Conservation (phyloP, 2,113 vertebrate genomes). For the Equus przewalskii region DNA sequence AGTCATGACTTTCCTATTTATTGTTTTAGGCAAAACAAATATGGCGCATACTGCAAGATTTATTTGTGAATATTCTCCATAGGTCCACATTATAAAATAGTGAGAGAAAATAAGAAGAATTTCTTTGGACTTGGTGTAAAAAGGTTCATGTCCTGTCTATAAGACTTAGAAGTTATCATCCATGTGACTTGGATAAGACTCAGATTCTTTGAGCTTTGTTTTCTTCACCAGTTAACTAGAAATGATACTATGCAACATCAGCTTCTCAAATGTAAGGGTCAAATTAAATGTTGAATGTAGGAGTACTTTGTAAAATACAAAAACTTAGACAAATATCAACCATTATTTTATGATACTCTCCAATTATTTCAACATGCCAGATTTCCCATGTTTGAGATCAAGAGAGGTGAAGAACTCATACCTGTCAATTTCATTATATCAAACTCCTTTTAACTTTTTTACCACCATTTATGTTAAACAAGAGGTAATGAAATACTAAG, state of each 20-base stretch:
- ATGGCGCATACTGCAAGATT: neutral
- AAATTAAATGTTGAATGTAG: neutral
- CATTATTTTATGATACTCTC: neutral
- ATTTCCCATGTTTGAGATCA: neutral
- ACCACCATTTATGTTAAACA: neutral
- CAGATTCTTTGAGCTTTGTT: neutral
- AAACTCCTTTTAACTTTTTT: neutral
- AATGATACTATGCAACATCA: neutral
- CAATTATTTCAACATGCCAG: neutral
- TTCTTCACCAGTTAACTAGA: neutral
- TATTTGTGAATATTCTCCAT: neutral
- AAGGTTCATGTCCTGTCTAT: neutral
- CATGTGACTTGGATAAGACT: neutral
- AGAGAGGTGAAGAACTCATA: neutral
- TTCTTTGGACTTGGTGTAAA: neutral
- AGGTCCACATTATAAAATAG: neutral
- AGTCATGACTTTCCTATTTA: neutral
- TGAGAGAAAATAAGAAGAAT: neutral
- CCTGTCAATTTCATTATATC: conserved; percentile 15
- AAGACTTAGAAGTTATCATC: neutral
- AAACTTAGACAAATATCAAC: neutral
- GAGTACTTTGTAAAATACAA: neutral
- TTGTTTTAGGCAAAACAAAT: neutral
- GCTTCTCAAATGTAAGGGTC: neutral
- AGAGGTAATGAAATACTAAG: neutral